A percentile compares a stretch with the other conserved stretches of the same genome.
phyloP scores from a whole-genome alignment of 2,888 invertebrate species.

The Metalampra italica region DNA sequence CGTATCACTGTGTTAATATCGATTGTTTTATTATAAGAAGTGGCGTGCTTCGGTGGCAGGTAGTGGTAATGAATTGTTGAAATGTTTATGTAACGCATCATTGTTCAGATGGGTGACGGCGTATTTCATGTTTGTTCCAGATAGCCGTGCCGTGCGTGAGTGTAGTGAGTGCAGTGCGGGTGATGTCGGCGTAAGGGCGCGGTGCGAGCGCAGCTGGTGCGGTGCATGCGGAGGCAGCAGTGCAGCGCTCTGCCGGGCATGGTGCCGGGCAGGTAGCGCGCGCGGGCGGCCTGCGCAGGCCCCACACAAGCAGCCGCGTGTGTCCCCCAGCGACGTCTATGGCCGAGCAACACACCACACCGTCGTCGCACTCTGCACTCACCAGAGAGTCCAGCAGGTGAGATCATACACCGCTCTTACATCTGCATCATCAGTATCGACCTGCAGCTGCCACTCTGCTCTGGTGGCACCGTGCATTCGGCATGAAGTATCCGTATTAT shows the following conservation, averaged over 20 bases:
- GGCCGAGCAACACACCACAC: constrained; percentile 92
- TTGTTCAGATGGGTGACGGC: constrained; percentile 60
- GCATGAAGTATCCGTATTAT: no score
- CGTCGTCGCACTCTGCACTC: constrained; percentile 85
- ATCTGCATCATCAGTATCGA: not conserved
- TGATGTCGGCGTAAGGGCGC: constrained; percentile 38
- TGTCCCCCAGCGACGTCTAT: constrained; percentile 91
- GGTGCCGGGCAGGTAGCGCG: constrained; percentile 78
- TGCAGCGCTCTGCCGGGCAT: constrained; percentile 71
- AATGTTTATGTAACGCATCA: constrained; percentile 75
- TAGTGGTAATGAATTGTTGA: constrained; percentile 51
- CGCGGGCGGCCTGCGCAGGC: constrained; percentile 78
- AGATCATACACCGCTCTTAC: constrained; percentile 13
- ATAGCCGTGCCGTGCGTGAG: constrained; percentile 48
- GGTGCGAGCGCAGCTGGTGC: constrained; percentile 5
- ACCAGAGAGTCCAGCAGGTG: constrained; percentile 82
- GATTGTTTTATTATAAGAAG: constrained; percentile 1
- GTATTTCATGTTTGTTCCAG: constrained; percentile 70
- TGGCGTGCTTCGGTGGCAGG: constrained; percentile 44
- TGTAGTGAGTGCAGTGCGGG: constrained; percentile 27
- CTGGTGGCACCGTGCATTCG: no score
- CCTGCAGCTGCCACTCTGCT: no score
- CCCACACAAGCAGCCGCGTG: constrained; percentile 77
- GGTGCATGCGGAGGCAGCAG: constrained; percentile 57
- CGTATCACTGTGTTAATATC: constrained; percentile 4